Evolutionary conservation across 2,113 vertebrate species (phyloP), one percentile per base, ranked within the genome.

Genomic region (Passer montanus): DNA sequence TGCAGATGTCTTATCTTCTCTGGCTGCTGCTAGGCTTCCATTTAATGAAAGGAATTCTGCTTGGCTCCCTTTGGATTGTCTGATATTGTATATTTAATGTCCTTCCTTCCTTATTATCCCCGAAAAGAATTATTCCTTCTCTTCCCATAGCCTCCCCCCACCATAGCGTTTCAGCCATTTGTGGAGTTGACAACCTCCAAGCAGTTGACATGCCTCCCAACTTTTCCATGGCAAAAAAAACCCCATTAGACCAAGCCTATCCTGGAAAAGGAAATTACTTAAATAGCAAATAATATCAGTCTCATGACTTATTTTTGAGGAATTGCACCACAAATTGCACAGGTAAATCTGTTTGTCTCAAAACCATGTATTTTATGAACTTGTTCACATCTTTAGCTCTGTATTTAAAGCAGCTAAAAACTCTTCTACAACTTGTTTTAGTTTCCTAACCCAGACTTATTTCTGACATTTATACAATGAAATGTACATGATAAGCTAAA

Each of bases 401-500:
- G 26, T 67, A 7, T 63, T 90, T 70, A 81, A 93, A 84, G 50
- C 63, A 77, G 33, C 30, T 63, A 39, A 90, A 95, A 88, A 27
- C 21, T 39, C 39, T 49, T 80, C 28, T 20, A 27, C 26, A n/a
- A 1, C 39, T 80, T 44, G 13, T 63, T 88, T 84, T 44, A 21
- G 27, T 86, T 90, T 80, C 10, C 37, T 62, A 87, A 80, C 28
- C 9, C 30, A 55, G 52, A 80, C 60, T 73, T 86, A 47, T 62
- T 79, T 69, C 28, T 85, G 46, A 41, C 12, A 43, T 75, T 82
- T 74, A 15, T 44, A 24, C 31, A 82, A 28, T 13, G 58, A 66
- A 82, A 59, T 74, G 27, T 53, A 55, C 9, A 3, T 3, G 12
- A 15, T 75, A 52, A 79, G 22, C 8, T 70, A 30, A 39, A 74